Base-by-base conservation (phyloP, 2,797 vertebrate genomes). In the Malurus splendens region DNA sequence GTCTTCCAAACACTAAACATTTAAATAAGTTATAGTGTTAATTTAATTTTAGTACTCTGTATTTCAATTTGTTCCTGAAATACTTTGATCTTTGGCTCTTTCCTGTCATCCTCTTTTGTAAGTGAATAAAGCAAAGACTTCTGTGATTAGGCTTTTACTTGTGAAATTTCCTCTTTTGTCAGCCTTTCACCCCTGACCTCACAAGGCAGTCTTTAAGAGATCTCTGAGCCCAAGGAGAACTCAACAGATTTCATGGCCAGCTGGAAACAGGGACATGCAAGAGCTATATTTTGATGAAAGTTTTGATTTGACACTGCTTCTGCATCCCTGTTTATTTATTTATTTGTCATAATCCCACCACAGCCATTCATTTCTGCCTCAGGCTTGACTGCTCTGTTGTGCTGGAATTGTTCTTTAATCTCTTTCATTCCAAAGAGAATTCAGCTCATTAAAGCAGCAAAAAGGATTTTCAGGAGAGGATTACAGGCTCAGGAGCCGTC, bases 371-470 rank as follows among this genome's bases (percentile, higher is more conserved):
- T 87, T 77, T 65, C 55, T 90, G 57, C 70, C 44, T 80, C 59
- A 60, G 39, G 51, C 20, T 85, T 57, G 20, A 47, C 50, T 88
- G n/a, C 33, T 75, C n/a, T 59, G 30, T 65, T 70, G 17, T 72
- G 8, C 39, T 75, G 82, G 82, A 89, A 80, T 62, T 93, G 72
- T 56, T 80, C 25, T 61, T 91, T 85, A 90, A 90, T 91, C 79
- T 38, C 54, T 54, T 77, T 90, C 66, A 94, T 93, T 93, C 87
- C 76, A 75, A 68, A 72, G 44, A 85, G 55, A 89, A 90, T 78
- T 91, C 72, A 71, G 36, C 55, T 91, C 14, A 81, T 85, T 91
- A 91, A 89, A 91, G 15, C 17, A 77, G 41, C 6, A 16, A 82
- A 51, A 62, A 84, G 65, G 66, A 77, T 80, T 90, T 93, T 80